Conservation (phyloP, 2,797 vertebrate species). For the Champsocephalus esox region DNA sequence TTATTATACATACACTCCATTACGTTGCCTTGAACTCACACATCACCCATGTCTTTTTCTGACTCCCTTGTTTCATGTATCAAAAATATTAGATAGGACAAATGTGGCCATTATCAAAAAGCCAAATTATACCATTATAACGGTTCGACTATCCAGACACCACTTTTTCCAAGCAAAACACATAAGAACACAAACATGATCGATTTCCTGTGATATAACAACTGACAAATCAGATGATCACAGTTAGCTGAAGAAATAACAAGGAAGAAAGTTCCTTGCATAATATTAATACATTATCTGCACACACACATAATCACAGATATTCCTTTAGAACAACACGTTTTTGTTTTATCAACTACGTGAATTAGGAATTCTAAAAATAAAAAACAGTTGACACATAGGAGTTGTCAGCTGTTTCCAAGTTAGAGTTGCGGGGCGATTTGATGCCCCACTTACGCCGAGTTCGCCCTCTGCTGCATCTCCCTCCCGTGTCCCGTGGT, state of each 20-base stretch:
- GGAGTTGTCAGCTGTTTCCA: constrained; percentile 5
- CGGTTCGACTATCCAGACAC: constrained; percentile 1
- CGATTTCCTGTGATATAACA: neutral
- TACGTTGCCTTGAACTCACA: neutral
- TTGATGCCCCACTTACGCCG: constrained; percentile 80
- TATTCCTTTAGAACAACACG: neutral
- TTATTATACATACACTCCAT: neutral
- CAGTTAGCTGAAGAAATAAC: neutral
- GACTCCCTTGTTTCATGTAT: constrained; percentile 1
- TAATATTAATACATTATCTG: neutral
- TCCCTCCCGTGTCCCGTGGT: constrained; percentile 63
- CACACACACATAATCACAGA: neutral
- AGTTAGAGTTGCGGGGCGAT: constrained; percentile 27
- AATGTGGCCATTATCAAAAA: neutral
- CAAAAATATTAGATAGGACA: constrained; percentile 1
- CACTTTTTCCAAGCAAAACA: neutral
- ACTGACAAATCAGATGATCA: constrained; percentile 1
- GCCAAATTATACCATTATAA: neutral
- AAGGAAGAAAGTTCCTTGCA: neutral
- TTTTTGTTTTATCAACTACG: neutral
- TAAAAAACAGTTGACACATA: neutral
- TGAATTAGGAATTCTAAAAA: neutral
- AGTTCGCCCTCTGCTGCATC: constrained; percentile 87
- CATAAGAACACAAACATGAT: neutral
- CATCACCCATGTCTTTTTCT: neutral